Conservation (phyloP, 2,113 vertebrate species). For the Lepidiolamprologus cunningtoni region DNA sequence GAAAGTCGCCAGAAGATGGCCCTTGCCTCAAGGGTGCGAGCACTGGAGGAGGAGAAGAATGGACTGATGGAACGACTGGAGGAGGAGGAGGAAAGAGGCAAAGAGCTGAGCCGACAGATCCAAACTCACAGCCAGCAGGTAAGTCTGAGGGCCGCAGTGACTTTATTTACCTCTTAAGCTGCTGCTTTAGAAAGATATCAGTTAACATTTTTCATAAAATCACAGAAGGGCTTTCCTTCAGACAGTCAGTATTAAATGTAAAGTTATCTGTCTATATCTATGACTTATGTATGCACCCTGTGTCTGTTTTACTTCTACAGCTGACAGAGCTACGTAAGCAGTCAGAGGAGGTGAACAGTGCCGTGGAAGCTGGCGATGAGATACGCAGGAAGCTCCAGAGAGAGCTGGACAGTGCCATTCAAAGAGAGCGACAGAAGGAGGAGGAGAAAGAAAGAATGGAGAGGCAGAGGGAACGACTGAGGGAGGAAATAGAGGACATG, state of each 20-base stretch:
- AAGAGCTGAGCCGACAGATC: conserved; percentile 72
- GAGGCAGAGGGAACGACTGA: conserved; percentile 76
- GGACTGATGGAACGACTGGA: conserved; percentile 81
- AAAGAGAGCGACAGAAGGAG: conserved; percentile 76
- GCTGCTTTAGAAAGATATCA: neutral
- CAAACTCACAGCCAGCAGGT: conserved; percentile 75
- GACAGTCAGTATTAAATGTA: neutral
- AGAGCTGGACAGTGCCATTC: conserved; percentile 73
- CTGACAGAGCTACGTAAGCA: conserved; percentile 79
- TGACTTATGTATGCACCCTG: neutral
- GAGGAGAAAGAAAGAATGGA: conserved; percentile 79
- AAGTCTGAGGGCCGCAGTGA: neutral
- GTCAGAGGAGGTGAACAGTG: conserved; percentile 78
- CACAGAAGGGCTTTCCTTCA: neutral
- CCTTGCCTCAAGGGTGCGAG: conserved; percentile 73
- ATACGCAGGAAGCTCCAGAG: conserved; percentile 75
- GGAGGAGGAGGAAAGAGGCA: conserved; percentile 76
- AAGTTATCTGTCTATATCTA: neutral
- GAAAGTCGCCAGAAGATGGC: conserved; percentile 83
- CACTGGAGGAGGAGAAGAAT: conserved; percentile 79
- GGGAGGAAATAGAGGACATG: conserved; percentile 85
- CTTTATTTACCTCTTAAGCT: neutral
- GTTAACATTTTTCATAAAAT: neutral
- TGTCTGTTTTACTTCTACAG: conserved; percentile 36
- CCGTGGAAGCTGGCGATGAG: conserved; percentile 78